phyloP scores from a whole-genome alignment of 2,888 invertebrate species.

The Tanaodytes sp. region DNA sequence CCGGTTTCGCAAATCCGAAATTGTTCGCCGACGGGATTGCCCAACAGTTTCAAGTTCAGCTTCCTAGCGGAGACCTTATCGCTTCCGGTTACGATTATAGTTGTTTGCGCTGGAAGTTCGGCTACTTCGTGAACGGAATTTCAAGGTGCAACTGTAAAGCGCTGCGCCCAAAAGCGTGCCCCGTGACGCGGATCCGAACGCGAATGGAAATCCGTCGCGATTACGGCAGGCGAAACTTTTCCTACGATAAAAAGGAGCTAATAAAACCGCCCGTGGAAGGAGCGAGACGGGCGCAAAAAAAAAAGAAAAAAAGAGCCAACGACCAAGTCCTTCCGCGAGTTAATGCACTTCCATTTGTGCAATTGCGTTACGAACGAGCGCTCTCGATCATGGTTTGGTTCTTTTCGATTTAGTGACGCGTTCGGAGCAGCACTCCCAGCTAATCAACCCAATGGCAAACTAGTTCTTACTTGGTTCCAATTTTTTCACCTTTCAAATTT shows the following conservation, averaged over 20 bases:
- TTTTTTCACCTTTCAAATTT: no score
- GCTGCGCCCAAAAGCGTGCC: conserved; percentile 15
- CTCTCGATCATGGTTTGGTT: conserved; percentile 32
- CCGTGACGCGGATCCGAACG: conserved; percentile 11
- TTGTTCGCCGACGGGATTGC: background rate
- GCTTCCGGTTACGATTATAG: conserved; percentile 44
- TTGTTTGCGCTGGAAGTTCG: conserved; percentile 29
- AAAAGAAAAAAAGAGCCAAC: conserved; percentile 16
- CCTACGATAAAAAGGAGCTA: conserved; percentile 34
- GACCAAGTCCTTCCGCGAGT: conserved; percentile 40
- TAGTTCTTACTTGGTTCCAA: no score
- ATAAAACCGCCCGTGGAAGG: conserved; percentile 13
- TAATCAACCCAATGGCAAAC: no score
- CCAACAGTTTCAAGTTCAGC: conserved; percentile 35
- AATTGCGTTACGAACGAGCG: conserved; percentile 52
- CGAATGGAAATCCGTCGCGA: conserved; percentile 35
- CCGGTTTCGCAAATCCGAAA: conserved; percentile 2
- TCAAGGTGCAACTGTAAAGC: conserved; percentile 22
- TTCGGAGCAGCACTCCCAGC: no score
- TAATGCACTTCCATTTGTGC: conserved; percentile 56
- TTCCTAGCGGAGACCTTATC: conserved; percentile 33
- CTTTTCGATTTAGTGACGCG: conserved; percentile 43
- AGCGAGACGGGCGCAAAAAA: conserved; percentile 9
- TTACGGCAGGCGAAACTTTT: conserved; percentile 37
- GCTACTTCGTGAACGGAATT: conserved; percentile 29